Conservation (phyloP, 2,113 vertebrate species). For the Etia nguti region DNA sequence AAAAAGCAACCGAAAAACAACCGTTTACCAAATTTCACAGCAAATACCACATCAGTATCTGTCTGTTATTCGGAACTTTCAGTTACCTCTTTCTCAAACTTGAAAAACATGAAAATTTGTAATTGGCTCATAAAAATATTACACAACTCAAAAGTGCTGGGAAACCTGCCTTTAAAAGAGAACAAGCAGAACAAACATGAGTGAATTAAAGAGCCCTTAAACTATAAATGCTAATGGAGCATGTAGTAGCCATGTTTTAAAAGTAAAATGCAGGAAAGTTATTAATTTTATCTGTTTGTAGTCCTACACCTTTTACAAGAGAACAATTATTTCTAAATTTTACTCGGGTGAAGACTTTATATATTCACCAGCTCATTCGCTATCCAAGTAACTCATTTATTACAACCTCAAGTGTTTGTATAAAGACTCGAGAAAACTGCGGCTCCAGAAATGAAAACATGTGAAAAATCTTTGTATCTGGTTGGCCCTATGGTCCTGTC, state of each 20-base stretch:
- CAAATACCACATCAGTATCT: neutral
- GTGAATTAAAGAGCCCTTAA: neutral
- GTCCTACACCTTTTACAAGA: neutral
- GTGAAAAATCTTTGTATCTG: neutral
- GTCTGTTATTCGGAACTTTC: neutral
- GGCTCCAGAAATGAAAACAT: neutral
- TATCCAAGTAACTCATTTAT: neutral
- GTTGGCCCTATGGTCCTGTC: neutral
- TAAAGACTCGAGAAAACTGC: neutral
- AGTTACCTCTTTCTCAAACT: neutral
- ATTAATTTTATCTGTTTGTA: neutral
- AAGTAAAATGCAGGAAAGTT: neutral
- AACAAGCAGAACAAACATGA: neutral
- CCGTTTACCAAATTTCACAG: neutral
- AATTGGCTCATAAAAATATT: neutral
- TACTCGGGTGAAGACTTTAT: neutral
- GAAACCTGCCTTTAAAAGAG: neutral
- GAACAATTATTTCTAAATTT: neutral
- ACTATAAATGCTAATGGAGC: constrained; percentile 12
- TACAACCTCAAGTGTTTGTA: neutral
- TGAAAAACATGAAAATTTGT: neutral
- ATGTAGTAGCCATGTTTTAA: neutral
- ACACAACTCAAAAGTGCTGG: neutral
- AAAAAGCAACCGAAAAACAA: neutral
- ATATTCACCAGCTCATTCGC: neutral